Evolutionary conservation across 2,797 vertebrate species (phyloP), one percentile per base, ranked within the genome.

Genomic region (Thalassophryne amazonica): DNA sequence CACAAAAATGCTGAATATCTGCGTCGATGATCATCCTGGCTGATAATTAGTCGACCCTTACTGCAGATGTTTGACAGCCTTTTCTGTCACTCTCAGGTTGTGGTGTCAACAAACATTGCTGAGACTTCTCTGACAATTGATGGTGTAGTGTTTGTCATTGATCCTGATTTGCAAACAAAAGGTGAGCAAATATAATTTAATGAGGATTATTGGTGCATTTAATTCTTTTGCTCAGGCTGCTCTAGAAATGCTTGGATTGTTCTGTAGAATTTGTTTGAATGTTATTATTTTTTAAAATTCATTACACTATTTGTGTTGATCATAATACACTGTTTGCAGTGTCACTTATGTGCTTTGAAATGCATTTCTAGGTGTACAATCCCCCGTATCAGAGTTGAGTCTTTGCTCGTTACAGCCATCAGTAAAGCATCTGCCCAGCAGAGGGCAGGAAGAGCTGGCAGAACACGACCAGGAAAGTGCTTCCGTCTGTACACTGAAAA

Each of bases 151-250:
- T 99, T 98, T 86, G 97, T 99, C 70, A 98, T 98, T 49, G 97
- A 99, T 92, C 96, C 97, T 63, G 97, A 97, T 63, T 99, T 99
- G 82, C 9, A 99, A 99, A 81, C 97, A 99, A 85, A 99, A 99
- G 93, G 97, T 98, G 22, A 16, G 60, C 0, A 8, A 23, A 75
- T 29, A 5, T 0, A 11, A 6, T 29, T 39, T 35, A 21, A 15
- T 22, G 1, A n/a, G n/a, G 2, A 6, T 4, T 24, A 17, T 27
- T 25, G n/a, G n/a, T 11, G 12, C 11, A n/a, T 36, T 28, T 19
- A 10, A 22, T 13, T 2, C 2, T 51, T 1, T 22, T n/a, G n/a
- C n/a, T n/a, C n/a, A n/a, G n/a, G n/a, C n/a, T n/a, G n/a, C n/a
- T n/a, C n/a, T n/a, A n/a, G n/a, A n/a, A n/a, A 10, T 50, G n/a